Percentiles rank a stretch among this genome's conserved stretches.
Evolutionary conservation across 2,113 vertebrate genomes (phyloP).

Genomic region (Oenanthe melanoleuca): DNA sequence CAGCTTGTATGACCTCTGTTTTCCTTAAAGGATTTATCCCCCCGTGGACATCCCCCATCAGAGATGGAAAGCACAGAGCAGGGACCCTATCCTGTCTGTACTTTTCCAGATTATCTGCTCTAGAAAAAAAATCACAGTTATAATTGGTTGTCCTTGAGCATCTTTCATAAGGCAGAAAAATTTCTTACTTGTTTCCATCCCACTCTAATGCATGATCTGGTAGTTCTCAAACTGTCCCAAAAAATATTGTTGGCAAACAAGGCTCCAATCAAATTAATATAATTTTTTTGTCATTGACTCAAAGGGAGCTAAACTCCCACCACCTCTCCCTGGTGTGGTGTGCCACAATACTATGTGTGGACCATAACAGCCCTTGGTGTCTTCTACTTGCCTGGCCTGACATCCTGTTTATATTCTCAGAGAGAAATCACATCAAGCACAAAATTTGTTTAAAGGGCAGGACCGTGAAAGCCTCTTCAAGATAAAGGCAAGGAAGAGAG

Average conservation of each 20-base stretch:
- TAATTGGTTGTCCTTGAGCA: not conserved
- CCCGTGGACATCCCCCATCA: not conserved
- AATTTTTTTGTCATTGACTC: not conserved
- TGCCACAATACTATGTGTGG: not conserved
- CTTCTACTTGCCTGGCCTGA: not conserved
- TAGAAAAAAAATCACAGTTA: not conserved
- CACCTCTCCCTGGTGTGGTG: not conserved
- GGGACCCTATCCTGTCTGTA: not conserved
- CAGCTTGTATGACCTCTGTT: not conserved
- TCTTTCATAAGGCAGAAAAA: not conserved
- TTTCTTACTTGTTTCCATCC: not conserved
- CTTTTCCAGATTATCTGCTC: not conserved
- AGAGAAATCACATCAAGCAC: not conserved
- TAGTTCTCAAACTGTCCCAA: not conserved
- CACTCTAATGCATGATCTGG: rapidly evolving
- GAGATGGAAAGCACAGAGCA: not conserved
- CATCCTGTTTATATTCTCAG: not conserved
- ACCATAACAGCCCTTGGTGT: not conserved
- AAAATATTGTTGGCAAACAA: not conserved
- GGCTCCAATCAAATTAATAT: not conserved
- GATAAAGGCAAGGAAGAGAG: not conserved
- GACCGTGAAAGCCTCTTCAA: not conserved
- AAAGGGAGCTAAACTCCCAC: not conserved
- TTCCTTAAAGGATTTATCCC: not conserved
- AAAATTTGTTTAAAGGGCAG: not conserved